Evolutionary conservation across 2,888 invertebrate genomes (phyloP).

Genomic region (Parascotia fuliginaria): DNA sequence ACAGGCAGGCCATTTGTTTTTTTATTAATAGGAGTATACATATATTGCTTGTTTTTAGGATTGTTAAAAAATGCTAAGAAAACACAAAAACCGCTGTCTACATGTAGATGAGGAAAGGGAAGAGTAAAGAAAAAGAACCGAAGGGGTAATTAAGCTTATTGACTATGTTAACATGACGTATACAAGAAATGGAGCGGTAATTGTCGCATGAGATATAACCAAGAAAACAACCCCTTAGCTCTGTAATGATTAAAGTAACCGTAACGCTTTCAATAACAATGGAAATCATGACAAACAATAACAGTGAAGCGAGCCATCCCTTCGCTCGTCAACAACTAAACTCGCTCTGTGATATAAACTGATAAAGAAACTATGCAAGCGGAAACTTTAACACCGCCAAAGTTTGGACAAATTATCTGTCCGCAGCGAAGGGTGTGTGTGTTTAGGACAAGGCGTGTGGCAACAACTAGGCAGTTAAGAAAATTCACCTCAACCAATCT

Average conservation of each 20-base stretch:
- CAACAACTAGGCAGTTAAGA: conserved; percentile 57
- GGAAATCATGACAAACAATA: conserved; percentile 33
- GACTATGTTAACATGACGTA: too few species aligned
- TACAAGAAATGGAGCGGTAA: conserved; percentile 3
- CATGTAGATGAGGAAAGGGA: too few species aligned
- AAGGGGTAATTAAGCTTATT: too few species aligned
- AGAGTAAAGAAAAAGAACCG: too few species aligned
- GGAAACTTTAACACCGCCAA: conserved; percentile 52
- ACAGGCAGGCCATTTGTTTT: too few species aligned
- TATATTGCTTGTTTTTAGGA: too few species aligned
- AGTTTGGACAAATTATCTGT: conserved; percentile 66
- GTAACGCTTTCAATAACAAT: conserved; percentile 14
- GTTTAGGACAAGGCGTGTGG: conserved; percentile 60
- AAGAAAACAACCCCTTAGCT: background rate
- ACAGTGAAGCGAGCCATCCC: conserved; percentile 20
- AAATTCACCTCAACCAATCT: conserved; percentile 50
- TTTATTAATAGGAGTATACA: too few species aligned
- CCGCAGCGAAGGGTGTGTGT: conserved; percentile 60
- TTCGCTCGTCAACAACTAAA: conserved; percentile 42
- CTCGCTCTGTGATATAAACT: conserved; percentile 48
- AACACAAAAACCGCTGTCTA: too few species aligned
- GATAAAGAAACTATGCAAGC: conserved; percentile 61
- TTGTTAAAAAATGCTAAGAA: too few species aligned
- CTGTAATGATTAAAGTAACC: conserved; percentile 9
- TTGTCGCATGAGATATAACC: background rate